Base-by-base conservation (phyloP, 2,888 invertebrate genomes). In the Hofmannophila pseudospretella region DNA sequence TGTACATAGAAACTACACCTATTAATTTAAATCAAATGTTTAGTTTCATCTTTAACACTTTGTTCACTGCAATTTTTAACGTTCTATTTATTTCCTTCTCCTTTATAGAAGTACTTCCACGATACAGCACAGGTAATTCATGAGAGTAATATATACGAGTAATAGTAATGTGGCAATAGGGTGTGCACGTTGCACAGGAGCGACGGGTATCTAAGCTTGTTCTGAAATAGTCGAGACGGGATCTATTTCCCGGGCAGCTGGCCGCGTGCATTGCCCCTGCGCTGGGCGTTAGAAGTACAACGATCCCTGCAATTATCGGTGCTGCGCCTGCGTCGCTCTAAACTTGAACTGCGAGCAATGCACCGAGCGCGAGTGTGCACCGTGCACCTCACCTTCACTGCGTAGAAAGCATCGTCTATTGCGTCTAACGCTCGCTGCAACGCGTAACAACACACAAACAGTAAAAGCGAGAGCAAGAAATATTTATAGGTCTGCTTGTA, bases 171-270 rank as follows among this genome's bases (percentile, higher is more conserved):
- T n/a, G n/a, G n/a, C n/a, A n/a, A n/a, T n/a, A n/a, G n/a, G n/a
- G n/a, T n/a, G n/a, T n/a, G n/a, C n/a, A n/a, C n/a, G n/a, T n/a
- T 50, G 56, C 54, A 55, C 57, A 49, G 58, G 58, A 65, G 63
- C 63, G 54, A 58, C 62, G 59, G 58, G 65, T 76, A 62, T 76
- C 72, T 73, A 69, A 72, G 72, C 68, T 69, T 69, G 76, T 69
- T 78, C 84, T 82, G 82, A 82, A 81, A 85, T 84, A 85, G 84
- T 82, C 78, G 66, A 65, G 80, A 76, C 78, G 78, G 79, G 82
- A 82, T 85, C 80, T 82, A 82, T 84, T 85, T 81, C 79, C 79
- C 79, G 78, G 75, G 81, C 85, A 84, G 85, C 84, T 85, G 85
- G 75, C 65, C 56, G 78, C 79, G 85, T 78, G 76, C 84, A 73